phyloP scores from a whole-genome alignment of 2,888 invertebrate genomes.

The Molorchus minor region DNA sequence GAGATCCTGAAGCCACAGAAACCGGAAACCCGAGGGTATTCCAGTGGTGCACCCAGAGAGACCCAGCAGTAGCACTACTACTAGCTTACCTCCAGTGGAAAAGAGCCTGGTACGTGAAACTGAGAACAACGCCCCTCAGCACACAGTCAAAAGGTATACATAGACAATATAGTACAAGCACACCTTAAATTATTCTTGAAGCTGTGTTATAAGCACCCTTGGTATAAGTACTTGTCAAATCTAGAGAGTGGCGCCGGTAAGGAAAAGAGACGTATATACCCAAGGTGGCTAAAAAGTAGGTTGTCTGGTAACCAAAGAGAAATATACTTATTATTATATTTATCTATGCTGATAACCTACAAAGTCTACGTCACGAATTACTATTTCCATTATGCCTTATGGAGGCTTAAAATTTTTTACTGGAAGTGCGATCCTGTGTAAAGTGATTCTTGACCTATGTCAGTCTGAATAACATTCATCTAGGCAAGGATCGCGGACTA shows the following conservation, averaged over 20 bases:
- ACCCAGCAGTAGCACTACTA: constrained; percentile 23
- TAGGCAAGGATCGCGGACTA: too few relatives aligned
- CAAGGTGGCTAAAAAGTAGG: not conserved
- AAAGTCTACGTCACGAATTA: too few relatives aligned
- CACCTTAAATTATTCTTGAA: not conserved
- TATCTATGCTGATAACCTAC: too few relatives aligned
- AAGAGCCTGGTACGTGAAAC: constrained; percentile 2
- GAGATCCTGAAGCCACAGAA: not conserved
- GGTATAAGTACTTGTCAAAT: too few relatives aligned
- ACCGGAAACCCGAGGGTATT: not conserved
- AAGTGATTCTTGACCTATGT: too few relatives aligned
- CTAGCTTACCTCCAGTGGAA: constrained; percentile 6
- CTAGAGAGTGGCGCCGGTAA: too few relatives aligned
- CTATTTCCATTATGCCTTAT: too few relatives aligned
- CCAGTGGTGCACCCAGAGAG: constrained; percentile 3
- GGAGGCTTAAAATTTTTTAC: too few relatives aligned
- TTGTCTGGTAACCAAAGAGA: not conserved
- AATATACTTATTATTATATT: not conserved
- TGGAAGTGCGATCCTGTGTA: too few relatives aligned
- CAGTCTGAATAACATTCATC: too few relatives aligned
- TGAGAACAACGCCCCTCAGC: not conserved
- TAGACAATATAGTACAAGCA: not conserved
- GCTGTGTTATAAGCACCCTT: not conserved
- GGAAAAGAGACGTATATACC: too few relatives aligned
- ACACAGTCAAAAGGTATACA: constrained; percentile 10